Conservation (phyloP, 1,140 invertebrate species). For the Eubasilissa regina region DNA sequence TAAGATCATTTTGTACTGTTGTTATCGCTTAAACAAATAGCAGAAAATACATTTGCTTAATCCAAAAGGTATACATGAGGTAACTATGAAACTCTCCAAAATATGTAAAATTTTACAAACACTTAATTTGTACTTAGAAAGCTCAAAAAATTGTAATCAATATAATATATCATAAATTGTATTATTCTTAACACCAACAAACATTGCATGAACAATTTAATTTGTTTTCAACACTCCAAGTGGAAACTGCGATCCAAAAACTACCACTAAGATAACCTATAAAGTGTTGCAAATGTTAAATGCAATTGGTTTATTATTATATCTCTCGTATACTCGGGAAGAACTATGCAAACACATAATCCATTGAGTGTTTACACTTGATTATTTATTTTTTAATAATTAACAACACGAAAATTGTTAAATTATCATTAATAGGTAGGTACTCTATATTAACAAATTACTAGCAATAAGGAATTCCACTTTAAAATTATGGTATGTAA, state of each 20-base stretch:
- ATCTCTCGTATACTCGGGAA: slow-evolving; percentile 25
- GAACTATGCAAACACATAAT: slow-evolving; percentile 24
- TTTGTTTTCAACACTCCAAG: slow-evolving; percentile 15
- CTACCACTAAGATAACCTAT: slow-evolving; percentile 21
- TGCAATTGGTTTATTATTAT: slow-evolving; percentile 18
- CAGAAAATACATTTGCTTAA: slow-evolving; percentile 25
- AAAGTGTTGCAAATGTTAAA: slow-evolving; percentile 17
- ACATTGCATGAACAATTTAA: slow-evolving; percentile 17
- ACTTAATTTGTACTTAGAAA: slow-evolving; percentile 42
- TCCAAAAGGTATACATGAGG: slow-evolving; percentile 40
- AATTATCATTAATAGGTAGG: too few species aligned
- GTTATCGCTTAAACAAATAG: background rate
- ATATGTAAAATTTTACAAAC: slow-evolving; percentile 28
- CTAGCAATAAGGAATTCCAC: too few species aligned
- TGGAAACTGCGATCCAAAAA: slow-evolving; percentile 16
- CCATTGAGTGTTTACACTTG: background rate
- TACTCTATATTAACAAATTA: too few species aligned
- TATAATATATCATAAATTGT: slow-evolving; percentile 9
- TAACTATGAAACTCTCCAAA: slow-evolving; percentile 20
- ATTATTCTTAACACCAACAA: background rate
- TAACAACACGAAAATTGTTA: slow-evolving; percentile 1
- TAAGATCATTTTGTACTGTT: slow-evolving; percentile 11
- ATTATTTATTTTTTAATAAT: background rate
- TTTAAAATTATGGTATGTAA: too few species aligned
- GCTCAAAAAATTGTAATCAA: slow-evolving; percentile 37